Percentiles rank a stretch among this genome's conserved stretches.
Conservation (phyloP, 2,113 vertebrate species). For the Atractosteus spatula region DNA sequence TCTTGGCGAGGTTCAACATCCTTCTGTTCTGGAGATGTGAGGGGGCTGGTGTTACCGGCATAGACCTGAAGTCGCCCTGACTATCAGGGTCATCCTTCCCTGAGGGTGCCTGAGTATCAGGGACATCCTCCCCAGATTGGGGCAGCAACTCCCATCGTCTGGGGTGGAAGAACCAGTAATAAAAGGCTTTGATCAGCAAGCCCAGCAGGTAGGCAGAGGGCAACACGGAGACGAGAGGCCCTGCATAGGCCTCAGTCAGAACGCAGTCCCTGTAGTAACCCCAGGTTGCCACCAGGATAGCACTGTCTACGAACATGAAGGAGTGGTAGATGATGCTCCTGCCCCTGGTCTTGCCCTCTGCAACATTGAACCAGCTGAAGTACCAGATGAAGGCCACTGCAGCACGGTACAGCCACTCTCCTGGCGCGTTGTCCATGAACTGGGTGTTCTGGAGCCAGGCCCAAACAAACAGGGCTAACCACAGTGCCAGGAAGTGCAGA, state of each 20-base stretch:
- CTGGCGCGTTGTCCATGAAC: slow-evolving; percentile 74
- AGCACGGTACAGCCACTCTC: slow-evolving; percentile 83
- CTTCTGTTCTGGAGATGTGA: slow-evolving; percentile 48
- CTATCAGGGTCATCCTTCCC: slow-evolving; percentile 51
- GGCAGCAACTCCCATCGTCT: slow-evolving; percentile 42
- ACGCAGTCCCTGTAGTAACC: slow-evolving; percentile 46
- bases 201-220: slow-evolving; percentile 69
- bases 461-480: slow-evolving; percentile 78
- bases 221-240: slow-evolving; percentile 30
- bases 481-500: slow-evolving; percentile 72
- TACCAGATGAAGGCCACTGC: slow-evolving; percentile 83
- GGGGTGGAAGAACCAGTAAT: slow-evolving; percentile 83
- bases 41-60: slow-evolving; percentile 34
- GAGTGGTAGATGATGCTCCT: slow-evolving; percentile 77
- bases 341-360: slow-evolving; percentile 65
- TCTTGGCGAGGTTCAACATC: slow-evolving; percentile 52
- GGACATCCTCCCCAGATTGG: slow-evolving; percentile 5
- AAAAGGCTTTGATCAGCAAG: slow-evolving; percentile 66
- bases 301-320: slow-evolving; percentile 73
- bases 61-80: slow-evolving; percentile 19
- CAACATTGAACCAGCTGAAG: slow-evolving; percentile 94
- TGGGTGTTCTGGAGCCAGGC: slow-evolving; percentile 73
- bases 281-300: slow-evolving; percentile 70
- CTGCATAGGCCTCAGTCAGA: slow-evolving; percentile 32
- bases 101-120: background rate